These are phyloP conservation scores for Andrena fulva DNA, from an alignment of 2,888 invertebrate species.

Conservation along the genomic window DNA sequence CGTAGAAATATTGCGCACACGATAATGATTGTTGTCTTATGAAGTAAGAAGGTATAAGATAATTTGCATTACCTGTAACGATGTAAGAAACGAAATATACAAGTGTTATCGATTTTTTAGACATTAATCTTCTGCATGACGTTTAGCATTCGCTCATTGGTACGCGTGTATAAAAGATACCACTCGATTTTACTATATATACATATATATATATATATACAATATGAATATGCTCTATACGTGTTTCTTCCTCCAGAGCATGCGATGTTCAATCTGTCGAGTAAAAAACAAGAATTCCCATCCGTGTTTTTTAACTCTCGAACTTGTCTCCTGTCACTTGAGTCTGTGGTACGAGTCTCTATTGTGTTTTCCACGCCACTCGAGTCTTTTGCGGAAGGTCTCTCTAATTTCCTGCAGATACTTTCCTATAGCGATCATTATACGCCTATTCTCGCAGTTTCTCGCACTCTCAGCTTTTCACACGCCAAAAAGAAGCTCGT, in stretches of 20 bases:
- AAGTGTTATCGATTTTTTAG: slow-evolving; percentile 35
- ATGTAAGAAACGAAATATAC: not conserved
- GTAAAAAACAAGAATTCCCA: slow-evolving; percentile 42
- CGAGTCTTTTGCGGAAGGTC: slow-evolving; percentile 27
- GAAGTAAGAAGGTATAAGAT: slow-evolving; percentile 18
- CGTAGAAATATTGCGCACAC: not conserved
- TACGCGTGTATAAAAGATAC: slow-evolving; percentile 52
- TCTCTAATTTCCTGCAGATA: slow-evolving; percentile 39
- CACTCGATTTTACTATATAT: slow-evolving; percentile 38
- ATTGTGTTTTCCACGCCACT: slow-evolving; percentile 16
- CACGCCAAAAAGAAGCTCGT: not conserved
- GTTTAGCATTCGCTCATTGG: slow-evolving; percentile 50
- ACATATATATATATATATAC: not conserved
- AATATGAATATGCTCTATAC: slow-evolving; percentile 45
- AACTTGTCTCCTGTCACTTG: slow-evolving; percentile 29
- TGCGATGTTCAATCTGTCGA: slow-evolving; percentile 62
- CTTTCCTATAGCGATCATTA: slow-evolving; percentile 24
- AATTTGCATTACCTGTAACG: slow-evolving; percentile 23
- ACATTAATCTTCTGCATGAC: slow-evolving; percentile 65
- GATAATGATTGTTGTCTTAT: slow-evolving; percentile 33
- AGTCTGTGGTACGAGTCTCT: slow-evolving; percentile 37
- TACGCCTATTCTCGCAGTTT: slow-evolving; percentile 55
- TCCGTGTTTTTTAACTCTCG: slow-evolving; percentile 37
- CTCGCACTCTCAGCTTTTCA: slow-evolving; percentile 61
- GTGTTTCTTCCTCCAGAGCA: slow-evolving; percentile 62